Conservation (phyloP, 2,888 invertebrate genomes). For the Adelphocoris suturalis region DNA sequence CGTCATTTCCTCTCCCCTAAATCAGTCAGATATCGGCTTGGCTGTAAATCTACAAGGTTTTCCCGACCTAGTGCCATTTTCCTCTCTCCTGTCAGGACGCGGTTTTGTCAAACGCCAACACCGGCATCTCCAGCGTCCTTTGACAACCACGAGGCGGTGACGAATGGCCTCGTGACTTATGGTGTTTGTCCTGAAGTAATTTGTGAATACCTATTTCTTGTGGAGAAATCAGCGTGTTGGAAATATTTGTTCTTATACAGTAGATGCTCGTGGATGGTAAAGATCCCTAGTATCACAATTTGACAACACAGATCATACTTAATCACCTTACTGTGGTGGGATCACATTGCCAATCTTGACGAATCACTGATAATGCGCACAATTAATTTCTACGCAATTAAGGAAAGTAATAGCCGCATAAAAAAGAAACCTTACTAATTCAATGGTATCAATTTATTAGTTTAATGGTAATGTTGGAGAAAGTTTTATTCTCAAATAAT, state of each 20-base stretch:
- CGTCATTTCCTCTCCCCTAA: slow-evolving; percentile 69
- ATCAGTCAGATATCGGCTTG: slow-evolving; percentile 70
- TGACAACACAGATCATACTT: too few species aligned
- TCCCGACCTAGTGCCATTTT: slow-evolving; percentile 51
- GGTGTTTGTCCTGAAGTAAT: neutral
- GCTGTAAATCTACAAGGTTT: slow-evolving; percentile 66
- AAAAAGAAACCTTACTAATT: too few species aligned
- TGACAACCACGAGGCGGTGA: slow-evolving; percentile 45
- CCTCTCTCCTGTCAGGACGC: slow-evolving; percentile 47
- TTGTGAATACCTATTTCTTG: neutral
- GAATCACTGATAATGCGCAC: too few species aligned
- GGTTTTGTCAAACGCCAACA: slow-evolving; percentile 65
- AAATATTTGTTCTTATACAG: neutral
- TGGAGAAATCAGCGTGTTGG: neutral
- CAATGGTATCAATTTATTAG: too few species aligned
- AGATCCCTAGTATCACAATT: too few species aligned
- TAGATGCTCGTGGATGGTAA: neutral
- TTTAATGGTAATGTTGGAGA: too few species aligned
- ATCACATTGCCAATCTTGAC: too few species aligned
- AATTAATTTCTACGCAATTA: too few species aligned
- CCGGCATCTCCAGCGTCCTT: slow-evolving; percentile 27
- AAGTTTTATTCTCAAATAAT: too few species aligned
- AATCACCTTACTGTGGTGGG: too few species aligned
- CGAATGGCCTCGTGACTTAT: slow-evolving; percentile 50
- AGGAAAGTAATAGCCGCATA: too few species aligned